Evolutionary conservation across 2,797 vertebrate species (phyloP).

Genomic region (Eleutherodactylus coqui): DNA sequence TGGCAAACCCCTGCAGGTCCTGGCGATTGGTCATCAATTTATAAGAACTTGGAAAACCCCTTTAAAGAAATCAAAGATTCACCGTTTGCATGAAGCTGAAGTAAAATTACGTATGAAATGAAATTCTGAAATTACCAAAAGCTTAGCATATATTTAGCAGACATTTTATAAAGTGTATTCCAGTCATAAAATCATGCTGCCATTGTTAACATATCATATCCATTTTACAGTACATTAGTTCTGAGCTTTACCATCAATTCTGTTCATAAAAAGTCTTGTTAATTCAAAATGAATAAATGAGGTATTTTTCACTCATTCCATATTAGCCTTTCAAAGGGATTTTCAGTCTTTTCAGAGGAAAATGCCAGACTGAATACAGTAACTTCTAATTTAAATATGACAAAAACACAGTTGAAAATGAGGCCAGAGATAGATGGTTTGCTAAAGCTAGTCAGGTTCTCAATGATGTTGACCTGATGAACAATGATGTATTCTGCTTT

Average conservation of each 20-base stretch:
- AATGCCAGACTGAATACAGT: conserved; percentile 48
- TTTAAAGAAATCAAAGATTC: conserved; percentile 36
- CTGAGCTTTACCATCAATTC: conserved; percentile 56
- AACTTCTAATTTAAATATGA: conserved; percentile 56
- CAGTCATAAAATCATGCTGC: conserved; percentile 45
- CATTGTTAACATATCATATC: conserved; percentile 60
- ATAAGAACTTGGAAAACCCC: too few relatives aligned
- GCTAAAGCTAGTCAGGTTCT: not conserved
- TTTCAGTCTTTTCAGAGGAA: conserved; percentile 40
- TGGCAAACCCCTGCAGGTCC: too few relatives aligned
- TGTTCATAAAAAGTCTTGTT: conserved; percentile 55
- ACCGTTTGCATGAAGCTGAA: conserved; percentile 35
- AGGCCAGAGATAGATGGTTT: not conserved
- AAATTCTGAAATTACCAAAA: conserved; percentile 46
- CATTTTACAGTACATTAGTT: conserved; percentile 55
- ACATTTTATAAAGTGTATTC: conserved; percentile 51
- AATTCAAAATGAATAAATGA: conserved; percentile 59
- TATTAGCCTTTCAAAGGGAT: conserved; percentile 44
- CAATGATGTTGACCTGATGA: conserved; percentile 20
- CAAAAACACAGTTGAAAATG: conserved; percentile 40
- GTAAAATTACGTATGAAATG: conserved; percentile 41
- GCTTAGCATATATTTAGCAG: conserved; percentile 39
- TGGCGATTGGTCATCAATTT: too few relatives aligned
- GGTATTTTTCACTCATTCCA: conserved; percentile 45
- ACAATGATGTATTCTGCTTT: not conserved